Conservation (phyloP, 2,797 vertebrate genomes). For the Sorex maritimensis region DNA sequence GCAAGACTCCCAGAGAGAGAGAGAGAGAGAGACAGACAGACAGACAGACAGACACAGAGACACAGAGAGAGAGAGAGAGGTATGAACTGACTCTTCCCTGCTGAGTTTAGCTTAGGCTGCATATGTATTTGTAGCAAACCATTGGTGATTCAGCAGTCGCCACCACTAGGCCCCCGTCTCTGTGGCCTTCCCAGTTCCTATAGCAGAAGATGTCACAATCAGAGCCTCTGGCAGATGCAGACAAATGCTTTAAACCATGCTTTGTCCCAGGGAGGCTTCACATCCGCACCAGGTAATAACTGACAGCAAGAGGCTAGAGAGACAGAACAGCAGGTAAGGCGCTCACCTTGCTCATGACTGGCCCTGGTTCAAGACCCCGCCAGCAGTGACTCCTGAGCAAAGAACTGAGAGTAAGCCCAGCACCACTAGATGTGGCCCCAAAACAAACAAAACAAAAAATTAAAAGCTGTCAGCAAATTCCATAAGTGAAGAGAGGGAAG, state of each 20-base stretch:
- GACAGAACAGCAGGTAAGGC: too few relatives aligned
- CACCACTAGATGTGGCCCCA: too few relatives aligned
- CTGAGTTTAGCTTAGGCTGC: background rate
- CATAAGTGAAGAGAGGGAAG: conserved; percentile 14
- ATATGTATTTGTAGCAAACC: background rate
- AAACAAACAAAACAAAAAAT: too few relatives aligned
- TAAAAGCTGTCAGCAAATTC: conserved; percentile 31
- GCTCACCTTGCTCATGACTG: too few relatives aligned
- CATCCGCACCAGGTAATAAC: conserved; percentile 8
- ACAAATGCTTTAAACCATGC: background rate
- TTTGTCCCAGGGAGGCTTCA: background rate
- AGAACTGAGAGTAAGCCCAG: too few relatives aligned
- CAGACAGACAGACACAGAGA: too few relatives aligned
- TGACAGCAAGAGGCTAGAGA: too few relatives aligned
- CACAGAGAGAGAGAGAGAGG: background rate
- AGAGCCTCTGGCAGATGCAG: background rate
- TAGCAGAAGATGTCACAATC: background rate
- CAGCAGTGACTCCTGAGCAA: too few relatives aligned
- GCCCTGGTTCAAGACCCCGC: too few relatives aligned
- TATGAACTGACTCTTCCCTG: background rate
- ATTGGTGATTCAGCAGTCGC: background rate
- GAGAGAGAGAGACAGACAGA: too few relatives aligned
- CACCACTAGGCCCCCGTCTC: background rate
- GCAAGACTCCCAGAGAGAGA: background rate
- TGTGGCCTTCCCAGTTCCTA: background rate